Conservation (phyloP, 2,797 vertebrate genomes). For the Pyrocephalus nanus region DNA sequence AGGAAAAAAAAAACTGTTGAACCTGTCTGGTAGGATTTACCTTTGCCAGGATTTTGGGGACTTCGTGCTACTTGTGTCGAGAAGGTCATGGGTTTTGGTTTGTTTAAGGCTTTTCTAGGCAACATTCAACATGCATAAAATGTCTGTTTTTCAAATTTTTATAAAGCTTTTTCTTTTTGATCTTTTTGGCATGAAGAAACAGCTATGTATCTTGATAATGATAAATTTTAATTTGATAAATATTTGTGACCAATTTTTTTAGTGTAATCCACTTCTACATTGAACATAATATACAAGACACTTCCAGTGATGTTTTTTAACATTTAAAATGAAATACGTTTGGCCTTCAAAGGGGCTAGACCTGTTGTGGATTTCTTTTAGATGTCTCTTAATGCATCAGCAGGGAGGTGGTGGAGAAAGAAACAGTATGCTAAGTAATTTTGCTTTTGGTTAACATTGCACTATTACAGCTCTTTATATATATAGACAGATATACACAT, state of each 20-base stretch:
- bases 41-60: not conserved
- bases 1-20: not conserved
- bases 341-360: not conserved
- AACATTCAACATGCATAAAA: not conserved
- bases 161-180: not conserved
- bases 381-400: not conserved
- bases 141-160: not conserved
- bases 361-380: not conserved
- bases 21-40: not conserved
- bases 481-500: rapidly evolving
- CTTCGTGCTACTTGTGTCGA: not conserved
- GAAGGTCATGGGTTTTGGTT: not conserved
- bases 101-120: not conserved
- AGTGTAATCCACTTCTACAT: not conserved
- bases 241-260: not conserved
- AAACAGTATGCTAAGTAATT: not conserved
- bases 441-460: not conserved
- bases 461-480: not conserved
- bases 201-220: not conserved
- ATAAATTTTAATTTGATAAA: not conserved
- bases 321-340: not conserved
- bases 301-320: not conserved
- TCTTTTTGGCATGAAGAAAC: not conserved
- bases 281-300: not conserved
- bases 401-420: not conserved